phyloP scores from a whole-genome alignment of 2,113 vertebrate species.

The Cyrtonyx montezumae region DNA sequence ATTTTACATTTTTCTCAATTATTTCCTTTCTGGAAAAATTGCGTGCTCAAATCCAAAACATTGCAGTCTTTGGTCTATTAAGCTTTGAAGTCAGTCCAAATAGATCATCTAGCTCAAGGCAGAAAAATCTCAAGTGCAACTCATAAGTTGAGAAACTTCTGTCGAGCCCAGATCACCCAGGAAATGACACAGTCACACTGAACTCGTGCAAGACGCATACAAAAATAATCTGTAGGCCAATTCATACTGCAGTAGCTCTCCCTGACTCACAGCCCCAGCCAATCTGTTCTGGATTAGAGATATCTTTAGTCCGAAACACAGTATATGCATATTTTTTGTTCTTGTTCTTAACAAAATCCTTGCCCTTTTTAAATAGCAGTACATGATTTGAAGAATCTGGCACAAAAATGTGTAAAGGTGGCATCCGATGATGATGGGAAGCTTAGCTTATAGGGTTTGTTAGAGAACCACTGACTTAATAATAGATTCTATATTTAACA shows the following conservation, averaged over 20 bases:
- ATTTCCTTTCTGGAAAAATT: neutral
- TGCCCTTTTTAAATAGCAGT: neutral
- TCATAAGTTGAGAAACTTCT: neutral
- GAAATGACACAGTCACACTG: neutral
- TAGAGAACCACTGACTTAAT: neutral
- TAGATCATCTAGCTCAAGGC: neutral
- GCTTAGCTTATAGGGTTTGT: neutral
- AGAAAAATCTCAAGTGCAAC: neutral
- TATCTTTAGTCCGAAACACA: neutral
- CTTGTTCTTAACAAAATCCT: neutral
- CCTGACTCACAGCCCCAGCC: neutral
- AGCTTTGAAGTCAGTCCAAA: neutral
- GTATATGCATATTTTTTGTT: neutral
- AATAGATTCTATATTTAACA: neutral
- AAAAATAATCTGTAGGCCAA: neutral
- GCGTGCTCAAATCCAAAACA: neutral
- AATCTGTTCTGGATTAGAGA: neutral
- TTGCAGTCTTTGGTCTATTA: neutral
- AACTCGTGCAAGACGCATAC: neutral
- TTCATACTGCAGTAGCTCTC: neutral
- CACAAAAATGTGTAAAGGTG: neutral
- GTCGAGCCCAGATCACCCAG: neutral
- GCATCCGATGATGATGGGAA: neutral
- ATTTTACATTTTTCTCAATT: neutral
- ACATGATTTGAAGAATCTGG: neutral